These are phyloP conservation scores for Craniophora ligustri DNA, from an alignment of 2,888 invertebrate genomes.

Conservation along the genomic window DNA sequence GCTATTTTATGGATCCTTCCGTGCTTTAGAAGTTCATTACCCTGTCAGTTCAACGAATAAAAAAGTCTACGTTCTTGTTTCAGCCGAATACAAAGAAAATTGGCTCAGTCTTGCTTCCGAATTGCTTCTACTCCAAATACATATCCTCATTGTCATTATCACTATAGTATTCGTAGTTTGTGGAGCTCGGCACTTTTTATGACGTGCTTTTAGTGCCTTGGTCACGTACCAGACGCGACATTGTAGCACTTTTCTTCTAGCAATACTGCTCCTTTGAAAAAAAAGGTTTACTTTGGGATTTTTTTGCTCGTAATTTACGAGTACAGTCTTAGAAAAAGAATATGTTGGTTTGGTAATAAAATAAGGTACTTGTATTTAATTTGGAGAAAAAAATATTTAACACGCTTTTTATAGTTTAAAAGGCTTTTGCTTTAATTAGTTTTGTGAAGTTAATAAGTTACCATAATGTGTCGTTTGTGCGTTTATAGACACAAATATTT, in stretches of 20 bases:
- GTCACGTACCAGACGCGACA: slow-evolving; percentile 32
- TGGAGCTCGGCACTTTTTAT: slow-evolving; percentile 39
- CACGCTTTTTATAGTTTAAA: background rate
- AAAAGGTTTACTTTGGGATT: slow-evolving; percentile 37
- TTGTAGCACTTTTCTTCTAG: slow-evolving; percentile 35
- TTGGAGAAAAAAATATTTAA: background rate
- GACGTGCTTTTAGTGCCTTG: slow-evolving; percentile 26
- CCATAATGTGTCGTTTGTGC: no score
- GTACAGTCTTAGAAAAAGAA: background rate
- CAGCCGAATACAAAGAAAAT: no score
- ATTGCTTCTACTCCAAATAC: slow-evolving; percentile 7
- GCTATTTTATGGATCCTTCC: no score
- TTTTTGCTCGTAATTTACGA: slow-evolving; percentile 25
- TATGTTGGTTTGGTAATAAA: background rate
- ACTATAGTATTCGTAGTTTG: slow-evolving; percentile 16
- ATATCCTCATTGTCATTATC: slow-evolving; percentile 24
- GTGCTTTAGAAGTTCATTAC: no score
- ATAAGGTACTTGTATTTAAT: background rate
- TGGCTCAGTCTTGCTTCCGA: no score
- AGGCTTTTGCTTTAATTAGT: no score
- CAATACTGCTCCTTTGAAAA: slow-evolving; percentile 20
- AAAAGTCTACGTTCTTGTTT: no score
- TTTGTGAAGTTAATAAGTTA: no score
- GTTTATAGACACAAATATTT: no score
- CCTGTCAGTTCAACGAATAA: no score